Conservation (phyloP, 2,113 vertebrate genomes). For the Spizaetus ornatus region DNA sequence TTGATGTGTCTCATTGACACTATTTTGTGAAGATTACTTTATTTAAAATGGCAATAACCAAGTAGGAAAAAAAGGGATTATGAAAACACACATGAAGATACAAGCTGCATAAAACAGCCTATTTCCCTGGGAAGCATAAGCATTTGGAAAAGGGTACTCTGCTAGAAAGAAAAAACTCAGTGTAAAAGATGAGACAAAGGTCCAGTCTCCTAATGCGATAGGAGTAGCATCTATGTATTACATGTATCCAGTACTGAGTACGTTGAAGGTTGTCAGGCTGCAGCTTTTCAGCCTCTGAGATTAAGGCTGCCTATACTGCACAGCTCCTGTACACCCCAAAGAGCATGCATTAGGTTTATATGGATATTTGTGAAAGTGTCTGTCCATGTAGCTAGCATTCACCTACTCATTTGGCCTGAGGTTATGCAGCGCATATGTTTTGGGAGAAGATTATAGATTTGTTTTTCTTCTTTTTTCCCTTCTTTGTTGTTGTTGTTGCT, state of each 20-base stretch:
- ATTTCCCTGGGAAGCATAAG: background rate
- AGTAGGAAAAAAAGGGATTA: background rate
- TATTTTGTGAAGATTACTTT: background rate
- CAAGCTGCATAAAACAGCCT: background rate
- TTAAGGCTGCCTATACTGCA: background rate
- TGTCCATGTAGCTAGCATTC: background rate
- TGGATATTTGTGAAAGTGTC: background rate
- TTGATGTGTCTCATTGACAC: background rate
- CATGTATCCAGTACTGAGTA: background rate
- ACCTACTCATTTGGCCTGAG: background rate
- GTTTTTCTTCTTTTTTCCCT: fast-evolving
- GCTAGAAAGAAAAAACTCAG: background rate
- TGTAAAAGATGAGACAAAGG: background rate
- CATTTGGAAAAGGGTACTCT: background rate
- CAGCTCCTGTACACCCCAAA: background rate
- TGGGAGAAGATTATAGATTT: background rate
- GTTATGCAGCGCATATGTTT: background rate
- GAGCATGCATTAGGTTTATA: background rate
- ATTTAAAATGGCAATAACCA: background rate
- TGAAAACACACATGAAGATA: background rate
- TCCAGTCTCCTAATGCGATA: background rate
- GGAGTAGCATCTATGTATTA: background rate
- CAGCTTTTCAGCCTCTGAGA: background rate
- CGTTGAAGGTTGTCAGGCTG: background rate
- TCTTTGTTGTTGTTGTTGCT: background rate